Evolutionary conservation across 2,797 vertebrate species (phyloP).

Genomic region (Dryobates pubescens): DNA sequence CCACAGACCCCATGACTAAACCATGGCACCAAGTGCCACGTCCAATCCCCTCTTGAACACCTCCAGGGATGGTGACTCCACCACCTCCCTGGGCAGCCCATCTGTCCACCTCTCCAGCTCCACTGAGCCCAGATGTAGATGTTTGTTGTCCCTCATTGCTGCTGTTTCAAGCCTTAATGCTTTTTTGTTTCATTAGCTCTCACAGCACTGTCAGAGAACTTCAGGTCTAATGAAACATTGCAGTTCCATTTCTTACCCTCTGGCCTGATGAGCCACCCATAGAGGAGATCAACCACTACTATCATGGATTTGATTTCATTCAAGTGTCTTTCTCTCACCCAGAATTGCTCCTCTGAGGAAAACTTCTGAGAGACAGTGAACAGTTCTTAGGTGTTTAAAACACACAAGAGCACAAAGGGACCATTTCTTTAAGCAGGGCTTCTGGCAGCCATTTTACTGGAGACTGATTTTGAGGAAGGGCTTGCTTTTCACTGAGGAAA

Average conservation of each 20-base stretch:
- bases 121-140: background rate
- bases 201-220: background rate
- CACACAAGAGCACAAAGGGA: background rate
- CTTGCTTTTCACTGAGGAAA: background rate
- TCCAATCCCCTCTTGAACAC: no score
- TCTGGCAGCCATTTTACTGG: background rate
- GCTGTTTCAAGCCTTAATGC: background rate
- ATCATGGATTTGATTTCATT: background rate
- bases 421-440: background rate
- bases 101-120: background rate
- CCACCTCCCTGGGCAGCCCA: no score
- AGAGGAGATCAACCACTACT: background rate
- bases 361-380: background rate
- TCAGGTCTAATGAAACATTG: background rate
- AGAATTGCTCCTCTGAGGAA: background rate
- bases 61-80: no score
- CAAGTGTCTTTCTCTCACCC: background rate
- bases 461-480: background rate
- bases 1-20: no score
- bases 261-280: background rate
- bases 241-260: background rate
- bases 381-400: background rate
- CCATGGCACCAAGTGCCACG: no score
- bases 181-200: background rate
- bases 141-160: background rate